Conservation (phyloP, 2,888 invertebrate genomes). For the Dryocosmus kuriphilus region DNA sequence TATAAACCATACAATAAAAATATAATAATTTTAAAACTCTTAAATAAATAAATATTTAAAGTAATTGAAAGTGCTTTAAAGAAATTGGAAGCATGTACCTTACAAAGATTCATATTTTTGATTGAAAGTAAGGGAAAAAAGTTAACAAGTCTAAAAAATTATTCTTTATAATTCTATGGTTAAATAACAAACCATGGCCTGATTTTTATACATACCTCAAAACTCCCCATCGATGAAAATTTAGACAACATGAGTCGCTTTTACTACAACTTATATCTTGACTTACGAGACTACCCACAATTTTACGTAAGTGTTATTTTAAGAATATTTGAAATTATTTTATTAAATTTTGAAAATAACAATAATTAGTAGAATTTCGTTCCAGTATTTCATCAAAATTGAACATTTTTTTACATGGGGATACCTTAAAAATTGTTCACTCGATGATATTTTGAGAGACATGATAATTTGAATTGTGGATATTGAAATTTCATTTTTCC, state of each 20-base stretch:
- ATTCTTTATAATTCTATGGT: conserved; percentile 60
- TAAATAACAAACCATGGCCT: conserved; percentile 58
- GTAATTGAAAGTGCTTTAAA: no score
- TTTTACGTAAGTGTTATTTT: conserved; percentile 79
- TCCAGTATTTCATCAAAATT: no score
- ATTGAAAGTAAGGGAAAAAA: no score
- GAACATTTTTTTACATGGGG: conserved; percentile 63
- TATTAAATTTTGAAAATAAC: background rate
- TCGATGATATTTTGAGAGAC: conserved; percentile 67
- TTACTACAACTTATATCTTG: conserved; percentile 81
- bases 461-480: conserved; percentile 78
- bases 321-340: background rate
- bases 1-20: conserved; percentile 53
- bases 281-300: conserved; percentile 83
- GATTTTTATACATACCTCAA: conserved; percentile 77
- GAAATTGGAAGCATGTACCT: conserved; percentile 41
- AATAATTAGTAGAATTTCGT: no score
- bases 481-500: conserved; percentile 84
- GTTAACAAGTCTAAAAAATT: no score
- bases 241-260: conserved; percentile 83
- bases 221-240: conserved; percentile 78
- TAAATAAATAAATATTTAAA: no score
- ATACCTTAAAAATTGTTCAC: conserved; percentile 66
- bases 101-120: conserved; percentile 70
- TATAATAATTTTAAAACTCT: background rate